Conservation (phyloP, 2,113 vertebrate species). For the Spea multiplicata region DNA sequence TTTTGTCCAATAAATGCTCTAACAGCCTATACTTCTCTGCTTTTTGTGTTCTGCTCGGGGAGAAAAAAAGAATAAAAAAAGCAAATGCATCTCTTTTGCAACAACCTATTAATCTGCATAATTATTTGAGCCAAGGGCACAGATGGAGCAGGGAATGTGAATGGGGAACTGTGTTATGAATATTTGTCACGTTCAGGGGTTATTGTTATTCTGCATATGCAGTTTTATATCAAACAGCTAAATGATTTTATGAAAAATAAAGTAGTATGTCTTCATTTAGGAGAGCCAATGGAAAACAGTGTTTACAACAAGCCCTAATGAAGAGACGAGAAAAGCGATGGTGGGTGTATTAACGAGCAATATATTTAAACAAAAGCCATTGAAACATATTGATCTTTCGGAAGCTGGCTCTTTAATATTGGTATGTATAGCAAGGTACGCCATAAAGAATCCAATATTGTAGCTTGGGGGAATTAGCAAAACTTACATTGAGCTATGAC, state of each 20-base stretch:
- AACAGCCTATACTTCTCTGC: conserved; percentile 11
- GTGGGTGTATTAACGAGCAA: too few relatives aligned
- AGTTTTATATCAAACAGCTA: conserved; percentile 40
- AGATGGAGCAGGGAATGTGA: conserved; percentile 42
- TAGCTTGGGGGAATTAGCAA: too few relatives aligned
- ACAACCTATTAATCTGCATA: conserved; percentile 47
- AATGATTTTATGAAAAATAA: conserved; percentile 45
- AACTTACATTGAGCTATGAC: too few relatives aligned
- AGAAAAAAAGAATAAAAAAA: conserved; percentile 10
- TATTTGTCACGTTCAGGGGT: conserved; percentile 42
- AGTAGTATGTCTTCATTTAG: conserved; percentile 24
- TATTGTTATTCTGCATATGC: conserved; percentile 47
- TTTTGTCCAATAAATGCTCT: conserved; percentile 13
- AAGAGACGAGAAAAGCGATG: neutral
- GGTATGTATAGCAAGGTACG: too few relatives aligned
- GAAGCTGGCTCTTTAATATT: too few relatives aligned
- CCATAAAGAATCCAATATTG: too few relatives aligned
- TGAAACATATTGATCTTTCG: too few relatives aligned
- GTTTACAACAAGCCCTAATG: neutral
- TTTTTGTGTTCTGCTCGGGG: conserved; percentile 20
- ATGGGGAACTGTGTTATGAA: conserved; percentile 42
- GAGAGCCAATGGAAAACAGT: conserved; percentile 23
- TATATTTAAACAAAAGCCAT: too few relatives aligned
- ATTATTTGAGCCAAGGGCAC: conserved; percentile 48
- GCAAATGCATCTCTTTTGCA: conserved; percentile 41